These are phyloP conservation scores for Cantharis rustica DNA, from an alignment of 2,888 invertebrate genomes.

Conservation along the genomic window DNA sequence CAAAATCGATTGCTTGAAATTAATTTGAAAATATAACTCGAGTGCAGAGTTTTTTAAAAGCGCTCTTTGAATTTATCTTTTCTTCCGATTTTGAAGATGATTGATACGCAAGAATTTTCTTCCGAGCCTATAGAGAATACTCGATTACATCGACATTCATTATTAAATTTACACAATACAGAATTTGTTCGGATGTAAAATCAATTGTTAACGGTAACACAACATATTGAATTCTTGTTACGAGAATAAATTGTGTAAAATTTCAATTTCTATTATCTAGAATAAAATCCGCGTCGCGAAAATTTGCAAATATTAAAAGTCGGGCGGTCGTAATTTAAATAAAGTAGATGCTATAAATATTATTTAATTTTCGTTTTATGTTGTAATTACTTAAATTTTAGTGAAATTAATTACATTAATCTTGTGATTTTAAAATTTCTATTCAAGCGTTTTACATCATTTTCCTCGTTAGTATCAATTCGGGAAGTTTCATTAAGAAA, in stretches of 20 bases:
- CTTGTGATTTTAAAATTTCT: not conserved
- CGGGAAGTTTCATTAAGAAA: not conserved
- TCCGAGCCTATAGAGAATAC: not conserved
- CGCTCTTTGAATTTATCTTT: slow-evolving; percentile 4
- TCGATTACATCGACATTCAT: slow-evolving; percentile 20
- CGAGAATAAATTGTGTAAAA: not conserved
- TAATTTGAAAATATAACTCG: not conserved
- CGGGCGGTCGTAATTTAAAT: not conserved
- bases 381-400: not conserved
- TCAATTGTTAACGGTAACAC: slow-evolving; percentile 13
- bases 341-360: not conserved
- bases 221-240: not conserved
- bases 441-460: not conserved
- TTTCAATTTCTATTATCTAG: not conserved
- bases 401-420: not conserved
- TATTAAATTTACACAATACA: slow-evolving; percentile 21
- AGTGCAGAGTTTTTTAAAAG: not conserved
- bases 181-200: slow-evolving; percentile 13
- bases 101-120: slow-evolving; percentile 3
- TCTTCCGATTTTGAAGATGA: slow-evolving; percentile 6
- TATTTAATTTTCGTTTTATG: not conserved
- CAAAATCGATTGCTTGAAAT: not conserved
- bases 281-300: not conserved
- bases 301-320: not conserved
- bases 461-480: not conserved